Conservation (phyloP, 2,888 invertebrate genomes). For the Scrobipalpa costella region DNA sequence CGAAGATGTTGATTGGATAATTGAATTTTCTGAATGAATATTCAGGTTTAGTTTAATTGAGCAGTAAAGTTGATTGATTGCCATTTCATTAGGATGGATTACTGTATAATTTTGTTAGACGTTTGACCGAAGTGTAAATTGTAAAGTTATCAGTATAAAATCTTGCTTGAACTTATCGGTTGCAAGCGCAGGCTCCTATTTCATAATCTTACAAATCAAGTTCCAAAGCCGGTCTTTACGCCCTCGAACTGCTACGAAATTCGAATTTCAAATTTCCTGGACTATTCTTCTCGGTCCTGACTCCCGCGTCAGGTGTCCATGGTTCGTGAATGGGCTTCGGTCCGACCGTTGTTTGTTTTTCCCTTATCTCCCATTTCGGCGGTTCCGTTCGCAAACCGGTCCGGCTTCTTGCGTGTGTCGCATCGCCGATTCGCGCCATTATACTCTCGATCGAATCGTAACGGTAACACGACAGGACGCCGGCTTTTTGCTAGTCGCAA, state of each 20-base stretch:
- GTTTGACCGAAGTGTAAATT: background rate
- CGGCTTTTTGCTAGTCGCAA: slow-evolving; percentile 64
- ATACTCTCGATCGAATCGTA: slow-evolving; percentile 49
- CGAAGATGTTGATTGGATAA: slow-evolving; percentile 8
- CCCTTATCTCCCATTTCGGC: slow-evolving; percentile 66
- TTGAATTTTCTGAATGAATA: slow-evolving; percentile 8
- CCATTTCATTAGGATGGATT: slow-evolving; percentile 2
- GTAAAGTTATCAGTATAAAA: too few species aligned
- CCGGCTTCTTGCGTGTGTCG: slow-evolving; percentile 64
- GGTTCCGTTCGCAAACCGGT: slow-evolving; percentile 62
- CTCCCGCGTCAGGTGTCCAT: slow-evolving; percentile 53
- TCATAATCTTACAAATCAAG: slow-evolving; percentile 8
- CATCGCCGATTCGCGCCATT: slow-evolving; percentile 65
- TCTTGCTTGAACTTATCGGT: background rate
- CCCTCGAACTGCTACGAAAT: slow-evolving; percentile 33
- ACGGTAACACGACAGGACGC: slow-evolving; percentile 62
- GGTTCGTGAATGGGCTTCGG: slow-evolving; percentile 60
- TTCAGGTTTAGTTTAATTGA: slow-evolving; percentile 10
- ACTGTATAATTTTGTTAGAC: background rate
- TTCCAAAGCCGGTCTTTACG: slow-evolving; percentile 27
- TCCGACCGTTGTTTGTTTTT: slow-evolving; percentile 66
- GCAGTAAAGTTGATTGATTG: slow-evolving; percentile 7
- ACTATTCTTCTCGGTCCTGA: slow-evolving; percentile 33
- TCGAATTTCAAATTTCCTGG: slow-evolving; percentile 42
- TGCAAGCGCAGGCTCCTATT: slow-evolving; percentile 1